These are phyloP conservation scores for Meteorus cinctellus DNA, from an alignment of 2,888 invertebrate genomes.

Conservation along the genomic window DNA sequence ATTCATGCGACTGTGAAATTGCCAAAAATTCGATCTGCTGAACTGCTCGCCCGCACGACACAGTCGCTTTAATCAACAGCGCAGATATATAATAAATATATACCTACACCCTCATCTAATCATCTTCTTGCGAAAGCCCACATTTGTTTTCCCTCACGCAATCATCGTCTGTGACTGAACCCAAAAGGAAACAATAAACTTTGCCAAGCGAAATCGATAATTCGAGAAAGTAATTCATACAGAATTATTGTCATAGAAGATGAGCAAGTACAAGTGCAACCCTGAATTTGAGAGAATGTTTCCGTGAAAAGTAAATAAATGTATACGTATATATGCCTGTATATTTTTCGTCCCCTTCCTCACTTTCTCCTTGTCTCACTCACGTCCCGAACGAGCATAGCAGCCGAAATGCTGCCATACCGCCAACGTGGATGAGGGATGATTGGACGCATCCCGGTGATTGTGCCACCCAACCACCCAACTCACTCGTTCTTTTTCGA, in stretches of 20 bases:
- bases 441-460: slow-evolving; percentile 74
- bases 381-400: slow-evolving; percentile 47
- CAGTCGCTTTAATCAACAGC: no score
- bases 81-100: neutral
- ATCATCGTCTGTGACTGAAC: neutral
- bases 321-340: neutral
- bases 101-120: neutral
- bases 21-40: no score
- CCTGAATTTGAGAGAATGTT: neutral
- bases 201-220: neutral
- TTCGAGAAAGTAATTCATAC: neutral
- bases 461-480: slow-evolving; percentile 68
- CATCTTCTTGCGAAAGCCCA: slow-evolving; percentile 4
- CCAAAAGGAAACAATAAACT: neutral
- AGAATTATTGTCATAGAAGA: neutral
- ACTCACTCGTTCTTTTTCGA: slow-evolving; percentile 44
- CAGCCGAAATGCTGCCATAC: slow-evolving; percentile 63
- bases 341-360: slow-evolving; percentile 13
- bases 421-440: slow-evolving; percentile 64
- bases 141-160: slow-evolving; percentile 44
- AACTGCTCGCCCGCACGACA: neutral
- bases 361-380: slow-evolving; percentile 41
- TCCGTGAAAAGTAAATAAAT: neutral
- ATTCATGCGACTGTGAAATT: no score
- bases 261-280: neutral